Percentiles rank a stretch among this genome's conserved stretches.
These are phyloP conservation scores for Meteorus colon DNA, from an alignment of 2,888 invertebrate genomes.

Conservation along the genomic window DNA sequence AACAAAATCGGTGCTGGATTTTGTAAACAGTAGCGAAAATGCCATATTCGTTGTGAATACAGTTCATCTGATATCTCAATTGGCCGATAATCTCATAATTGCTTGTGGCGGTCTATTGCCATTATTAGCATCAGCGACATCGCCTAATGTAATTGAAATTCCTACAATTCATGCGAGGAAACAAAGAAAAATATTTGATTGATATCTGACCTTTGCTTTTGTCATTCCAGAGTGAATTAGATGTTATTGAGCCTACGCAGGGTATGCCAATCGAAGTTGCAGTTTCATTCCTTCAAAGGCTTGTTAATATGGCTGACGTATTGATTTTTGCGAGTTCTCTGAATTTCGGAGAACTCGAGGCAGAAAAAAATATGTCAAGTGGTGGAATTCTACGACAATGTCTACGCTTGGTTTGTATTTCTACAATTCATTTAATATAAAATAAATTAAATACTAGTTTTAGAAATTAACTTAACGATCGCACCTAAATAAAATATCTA, in stretches of 20 bases:
- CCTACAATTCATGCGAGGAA: slow-evolving; percentile 13
- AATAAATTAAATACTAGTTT: neutral
- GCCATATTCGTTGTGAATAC: slow-evolving; percentile 99
- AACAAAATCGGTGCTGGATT: slow-evolving; percentile 96
- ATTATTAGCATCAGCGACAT: slow-evolving; percentile 97
- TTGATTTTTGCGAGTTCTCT: slow-evolving; percentile 98
- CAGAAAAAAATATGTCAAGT: slow-evolving; percentile 99
- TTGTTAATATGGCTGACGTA: slow-evolving; percentile 99
- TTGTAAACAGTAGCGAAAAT: slow-evolving; percentile 98
- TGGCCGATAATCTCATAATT: slow-evolving; percentile 98
- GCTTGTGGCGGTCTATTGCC: slow-evolving; percentile 98
- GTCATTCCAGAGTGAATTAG: slow-evolving; percentile 90
- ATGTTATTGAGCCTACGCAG: slow-evolving; percentile 98
- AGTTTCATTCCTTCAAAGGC: slow-evolving; percentile 96
- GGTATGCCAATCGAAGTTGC: slow-evolving; percentile 99
- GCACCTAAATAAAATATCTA: neutral
- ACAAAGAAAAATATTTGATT: slow-evolving; percentile 29
- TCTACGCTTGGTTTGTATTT: slow-evolving; percentile 86
- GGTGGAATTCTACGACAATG: slow-evolving; percentile 99
- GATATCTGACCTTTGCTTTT: slow-evolving; percentile 43
- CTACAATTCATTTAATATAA: neutral
- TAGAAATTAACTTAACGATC: neutral
- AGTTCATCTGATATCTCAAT: slow-evolving; percentile 98
- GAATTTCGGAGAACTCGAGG: slow-evolving; percentile 97
- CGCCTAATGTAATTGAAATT: slow-evolving; percentile 89